These are phyloP conservation scores for Penaeus chinensis DNA, from an alignment of 1,140 invertebrate species.

Conservation along the genomic window DNA sequence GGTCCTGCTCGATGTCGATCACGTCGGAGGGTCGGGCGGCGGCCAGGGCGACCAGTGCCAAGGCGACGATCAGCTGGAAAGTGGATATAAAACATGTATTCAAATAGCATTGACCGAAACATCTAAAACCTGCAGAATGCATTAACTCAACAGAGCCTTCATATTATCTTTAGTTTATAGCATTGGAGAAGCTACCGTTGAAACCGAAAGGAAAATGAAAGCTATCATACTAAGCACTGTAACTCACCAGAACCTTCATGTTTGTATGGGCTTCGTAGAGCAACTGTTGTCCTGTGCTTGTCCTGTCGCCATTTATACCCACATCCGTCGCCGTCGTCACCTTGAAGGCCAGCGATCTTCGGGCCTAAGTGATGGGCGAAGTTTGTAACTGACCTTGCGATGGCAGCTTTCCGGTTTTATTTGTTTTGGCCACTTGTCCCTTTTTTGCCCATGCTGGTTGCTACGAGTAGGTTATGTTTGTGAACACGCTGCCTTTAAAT, in stretches of 20 bases:
- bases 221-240: no score
- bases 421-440: no score
- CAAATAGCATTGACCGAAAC: no score
- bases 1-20: constrained; percentile 51
- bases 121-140: no score
- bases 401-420: no score
- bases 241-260: constrained; percentile 15
- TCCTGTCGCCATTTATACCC: background rate
- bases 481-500: no score
- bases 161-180: background rate
- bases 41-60: constrained; percentile 34
- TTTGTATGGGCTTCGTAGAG: background rate
- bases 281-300: background rate
- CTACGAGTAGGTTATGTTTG: no score
- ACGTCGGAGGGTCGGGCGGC: constrained; percentile 44
- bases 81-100: background rate
- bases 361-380: no score
- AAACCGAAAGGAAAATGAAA: background rate
- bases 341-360: background rate
- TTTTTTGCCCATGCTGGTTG: no score
- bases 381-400: no score
- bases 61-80: constrained; percentile 28
- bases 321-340: background rate
- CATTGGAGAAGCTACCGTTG: no score
- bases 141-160: background rate